Evolutionary conservation across 2,888 invertebrate species (phyloP).

Genomic region (Drosophila lutescens): DNA sequence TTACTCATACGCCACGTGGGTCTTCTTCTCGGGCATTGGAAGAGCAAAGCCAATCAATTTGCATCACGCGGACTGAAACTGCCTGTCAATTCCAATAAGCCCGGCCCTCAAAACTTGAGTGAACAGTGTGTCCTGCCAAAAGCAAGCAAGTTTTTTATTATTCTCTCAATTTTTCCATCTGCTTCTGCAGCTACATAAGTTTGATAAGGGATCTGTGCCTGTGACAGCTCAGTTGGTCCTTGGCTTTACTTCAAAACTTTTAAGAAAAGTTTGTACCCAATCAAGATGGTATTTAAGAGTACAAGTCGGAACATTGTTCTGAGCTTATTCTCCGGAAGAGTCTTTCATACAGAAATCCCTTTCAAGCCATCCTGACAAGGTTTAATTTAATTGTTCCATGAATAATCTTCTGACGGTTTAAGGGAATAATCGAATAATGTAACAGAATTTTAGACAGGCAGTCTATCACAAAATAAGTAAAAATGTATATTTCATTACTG

Average conservation of each 20-base stretch:
- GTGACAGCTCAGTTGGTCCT: constrained; percentile 29
- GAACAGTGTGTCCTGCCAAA: constrained; percentile 22
- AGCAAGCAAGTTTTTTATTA: constrained; percentile 13
- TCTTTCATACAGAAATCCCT: background rate
- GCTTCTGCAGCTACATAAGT: constrained; percentile 19
- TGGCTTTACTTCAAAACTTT: constrained; percentile 13
- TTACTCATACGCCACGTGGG: constrained; percentile 28
- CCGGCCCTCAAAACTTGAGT: constrained; percentile 31
- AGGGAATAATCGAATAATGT: no score
- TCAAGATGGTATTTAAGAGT: constrained; percentile 10
- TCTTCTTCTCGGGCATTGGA: background rate
- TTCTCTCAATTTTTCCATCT: constrained; percentile 10
- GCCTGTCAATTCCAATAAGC: constrained; percentile 66
- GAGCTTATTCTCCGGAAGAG: constrained; percentile 2
- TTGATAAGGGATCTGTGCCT: constrained; percentile 33
- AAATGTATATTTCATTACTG: no score
- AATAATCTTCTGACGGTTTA: background rate
- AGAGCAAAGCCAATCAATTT: constrained; percentile 59
- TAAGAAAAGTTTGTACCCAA: constrained; percentile 12
- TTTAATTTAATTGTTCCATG: background rate
- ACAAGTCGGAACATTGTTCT: background rate
- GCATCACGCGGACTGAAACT: constrained; percentile 12
- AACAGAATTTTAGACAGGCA: no score
- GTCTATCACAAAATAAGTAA: no score
- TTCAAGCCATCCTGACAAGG: background rate